These are phyloP conservation scores for Eidolon dupreanum DNA, from an alignment of 2,797 vertebrate species.

Conservation along the genomic window DNA sequence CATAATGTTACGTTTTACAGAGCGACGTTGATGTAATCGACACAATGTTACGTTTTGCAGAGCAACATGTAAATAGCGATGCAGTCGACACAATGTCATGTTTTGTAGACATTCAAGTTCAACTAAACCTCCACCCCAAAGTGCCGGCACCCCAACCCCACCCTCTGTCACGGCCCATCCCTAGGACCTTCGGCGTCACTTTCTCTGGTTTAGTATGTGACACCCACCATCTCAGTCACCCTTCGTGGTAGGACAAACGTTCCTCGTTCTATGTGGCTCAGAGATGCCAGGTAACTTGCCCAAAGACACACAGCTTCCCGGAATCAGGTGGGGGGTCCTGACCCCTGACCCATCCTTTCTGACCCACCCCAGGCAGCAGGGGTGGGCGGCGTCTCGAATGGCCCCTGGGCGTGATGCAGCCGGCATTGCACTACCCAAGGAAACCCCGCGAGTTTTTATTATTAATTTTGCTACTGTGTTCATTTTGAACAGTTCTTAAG, in stretches of 20 bases:
- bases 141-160: background rate
- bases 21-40: no score
- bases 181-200: background rate
- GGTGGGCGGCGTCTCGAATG: background rate
- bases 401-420: background rate
- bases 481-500: background rate
- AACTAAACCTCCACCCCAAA: no score
- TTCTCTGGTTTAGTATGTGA: rapidly evolving
- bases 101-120: no score
- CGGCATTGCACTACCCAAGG: background rate
- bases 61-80: no score
- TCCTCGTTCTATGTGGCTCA: background rate
- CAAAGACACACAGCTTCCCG: background rate
- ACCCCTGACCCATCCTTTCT: background rate
- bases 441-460: background rate
- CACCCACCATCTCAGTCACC: background rate
- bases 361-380: rapidly evolving
- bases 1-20: no score
- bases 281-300: background rate
- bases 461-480: background rate
- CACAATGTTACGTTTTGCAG: no score
- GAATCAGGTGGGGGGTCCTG: background rate
- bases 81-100: no score
- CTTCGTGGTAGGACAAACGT: background rate
- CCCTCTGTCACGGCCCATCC: background rate